Evolutionary conservation across 2,113 vertebrate species (phyloP).

Genomic region (Bombycilla garrulus): DNA sequence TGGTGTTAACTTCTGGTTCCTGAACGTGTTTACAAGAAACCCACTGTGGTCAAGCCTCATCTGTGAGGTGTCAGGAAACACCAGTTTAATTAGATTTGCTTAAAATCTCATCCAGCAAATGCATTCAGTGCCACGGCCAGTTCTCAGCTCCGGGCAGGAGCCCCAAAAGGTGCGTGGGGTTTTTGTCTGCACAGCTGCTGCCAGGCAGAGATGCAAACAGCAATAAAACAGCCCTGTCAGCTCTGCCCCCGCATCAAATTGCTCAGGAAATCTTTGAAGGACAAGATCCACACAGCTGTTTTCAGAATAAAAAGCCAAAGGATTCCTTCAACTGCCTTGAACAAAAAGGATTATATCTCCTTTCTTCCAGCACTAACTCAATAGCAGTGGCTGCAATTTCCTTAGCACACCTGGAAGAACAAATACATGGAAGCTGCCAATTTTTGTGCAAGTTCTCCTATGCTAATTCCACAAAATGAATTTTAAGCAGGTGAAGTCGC

Average conservation of each 20-base stretch:
- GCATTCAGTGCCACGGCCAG: neutral
- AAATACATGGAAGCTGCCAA: neutral
- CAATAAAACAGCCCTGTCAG: neutral
- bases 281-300: constrained; percentile 6
- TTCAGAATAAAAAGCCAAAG: neutral
- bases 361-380: neutral
- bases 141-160: neutral
- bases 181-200: neutral
- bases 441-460: neutral
- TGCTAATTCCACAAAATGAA: neutral
- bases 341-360: neutral
- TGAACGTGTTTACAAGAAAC: neutral
- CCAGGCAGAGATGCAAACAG: neutral
- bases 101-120: neutral
- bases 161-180: neutral
- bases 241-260: neutral
- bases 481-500: neutral
- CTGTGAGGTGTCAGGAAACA: neutral
- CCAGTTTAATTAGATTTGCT: constrained; percentile 9
- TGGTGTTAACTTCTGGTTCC: neutral
- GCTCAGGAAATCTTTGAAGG: constrained; percentile 21
- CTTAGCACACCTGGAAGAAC: neutral
- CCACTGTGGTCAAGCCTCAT: neutral
- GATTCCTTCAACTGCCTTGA: neutral
- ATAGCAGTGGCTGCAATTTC: neutral